Base-by-base conservation (phyloP, 2,888 invertebrate species). In the Cantharis nigra region DNA sequence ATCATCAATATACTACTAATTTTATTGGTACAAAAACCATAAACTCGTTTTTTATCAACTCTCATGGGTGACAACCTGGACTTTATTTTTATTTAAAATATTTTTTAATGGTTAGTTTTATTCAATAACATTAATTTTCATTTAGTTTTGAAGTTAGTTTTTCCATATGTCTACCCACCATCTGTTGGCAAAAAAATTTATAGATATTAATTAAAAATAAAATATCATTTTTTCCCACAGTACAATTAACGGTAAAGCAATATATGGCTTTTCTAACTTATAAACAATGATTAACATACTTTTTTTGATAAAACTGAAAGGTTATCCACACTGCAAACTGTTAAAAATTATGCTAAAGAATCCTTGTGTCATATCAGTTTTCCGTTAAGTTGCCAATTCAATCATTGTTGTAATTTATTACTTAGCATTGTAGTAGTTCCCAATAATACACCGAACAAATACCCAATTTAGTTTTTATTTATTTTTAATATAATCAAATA, bases 201-300 rank as follows among this genome's bases (percentile, higher is more conserved):
- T 67, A 67, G 65, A 23, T 67, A 67, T 67, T 67, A 67, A 67
- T 67, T 67, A 67, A 67, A 67, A 67, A 20, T 23, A 67, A 23
- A 49, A 49, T 49, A 49, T 49, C 49, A 23, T 23, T 67, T 67
- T 30, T 67, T 67, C 65, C 26, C 65, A 67, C 65, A 67, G 65
- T 23, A 67, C 14, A n/a, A n/a, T n/a, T 67, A 67, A 67, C 65
- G 65, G 65, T 67, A 67, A 23, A n/a, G 65, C 65, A 67, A 67
- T 67, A 67, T 67, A 67, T 67, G 65, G 65, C 26, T 67, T 67
- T 67, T 67, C 65, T 67, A 67, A 67, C 65, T 23, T 67, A 67
- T 67, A 67, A 67, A 67, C 65, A 67, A 67, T 67, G 65, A 67
- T 67, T 67, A 67, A 67, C 65, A 67, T 67, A 67, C 65, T 67